Evolutionary conservation across 2,113 vertebrate genomes (phyloP).

Genomic region (Equus przewalskii): DNA sequence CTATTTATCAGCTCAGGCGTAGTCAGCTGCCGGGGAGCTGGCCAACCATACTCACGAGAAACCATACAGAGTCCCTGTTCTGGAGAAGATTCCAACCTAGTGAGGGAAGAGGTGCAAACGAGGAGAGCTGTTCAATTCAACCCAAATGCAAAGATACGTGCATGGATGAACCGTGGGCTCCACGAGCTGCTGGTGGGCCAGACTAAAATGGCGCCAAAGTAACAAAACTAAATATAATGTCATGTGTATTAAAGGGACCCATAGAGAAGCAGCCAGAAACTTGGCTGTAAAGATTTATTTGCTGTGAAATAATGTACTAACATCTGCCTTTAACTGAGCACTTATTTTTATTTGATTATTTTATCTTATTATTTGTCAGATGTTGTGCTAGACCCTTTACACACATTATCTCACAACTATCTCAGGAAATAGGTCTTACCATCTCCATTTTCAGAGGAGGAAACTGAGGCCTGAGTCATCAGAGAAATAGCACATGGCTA

Average conservation of each 20-base stretch:
- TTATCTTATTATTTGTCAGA: not conserved
- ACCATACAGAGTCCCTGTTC: not conserved
- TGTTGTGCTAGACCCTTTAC: not conserved
- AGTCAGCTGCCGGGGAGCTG: not conserved
- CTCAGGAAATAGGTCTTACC: not conserved
- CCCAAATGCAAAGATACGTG: not conserved
- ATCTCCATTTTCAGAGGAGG: not conserved
- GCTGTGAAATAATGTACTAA: not conserved
- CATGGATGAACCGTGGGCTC: not conserved
- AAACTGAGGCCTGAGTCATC: not conserved
- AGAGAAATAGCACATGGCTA: not conserved
- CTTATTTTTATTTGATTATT: not conserved
- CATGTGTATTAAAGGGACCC: not conserved
- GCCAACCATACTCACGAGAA: not conserved
- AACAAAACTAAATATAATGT: not conserved
- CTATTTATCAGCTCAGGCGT: not conserved
- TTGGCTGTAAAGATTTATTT: not conserved
- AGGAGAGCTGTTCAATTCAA: not conserved
- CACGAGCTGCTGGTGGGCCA: not conserved
- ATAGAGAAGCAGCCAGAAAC: not conserved
- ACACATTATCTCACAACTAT: not conserved
- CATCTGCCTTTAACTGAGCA: not conserved
- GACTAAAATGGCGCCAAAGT: not conserved
- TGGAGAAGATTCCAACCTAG: not conserved
- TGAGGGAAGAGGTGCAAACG: not conserved